Evolutionary conservation across 2,113 vertebrate species (phyloP), one percentile per base, ranked within the genome.

Genomic region (Eolophus roseicapilla): DNA sequence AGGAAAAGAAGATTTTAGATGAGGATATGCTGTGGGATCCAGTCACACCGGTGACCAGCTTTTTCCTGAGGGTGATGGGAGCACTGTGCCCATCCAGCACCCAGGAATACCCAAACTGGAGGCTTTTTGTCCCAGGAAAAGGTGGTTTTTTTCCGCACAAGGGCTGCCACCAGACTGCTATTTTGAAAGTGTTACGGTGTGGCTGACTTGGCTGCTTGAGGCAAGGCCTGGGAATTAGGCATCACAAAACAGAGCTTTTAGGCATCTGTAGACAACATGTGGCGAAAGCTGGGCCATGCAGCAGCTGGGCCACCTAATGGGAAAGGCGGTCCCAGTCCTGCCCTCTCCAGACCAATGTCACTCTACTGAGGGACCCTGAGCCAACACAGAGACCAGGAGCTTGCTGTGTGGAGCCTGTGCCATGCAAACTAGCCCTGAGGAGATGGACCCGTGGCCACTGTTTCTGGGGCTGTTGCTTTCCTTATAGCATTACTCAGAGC

Each of bases 191-290:
- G 0, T 78, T 67, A 41, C 24, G 8, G 47, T 46, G 76, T 67
- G 79, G 59, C 79, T 96, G 95, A 93, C 86, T 96, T 94, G 47
- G 96, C 93, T 95, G 95, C 92, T 97, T 27, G 20, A 82, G 71
- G 49, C 82, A 77, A 82, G 64, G 55, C 83, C 79, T 81, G 62
- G 78, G 93, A 93, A 92, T 79, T 8, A n/a, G 70, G 74, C 94
- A 79, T 28, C 20, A 13, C 52, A 47, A 82, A 86, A 81, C 69
- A 65, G 60, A 46, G 87, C 47, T 91, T 87, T 84, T 28, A 79
- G 65, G 84, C 84, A 92, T 93, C 81, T 91, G 91, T 57, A 79
- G 77, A 63, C 86, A 96, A 52, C 75, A 77, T 82, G 81, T 90
- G 87, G n/a, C 0, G 10, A 41, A 80, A 82, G 52, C n/a, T 17